Percentiles rank a stretch among this genome's conserved stretches.
Conservation (phyloP, 2,113 vertebrate genomes). For the Thamnaconus septentrionalis region DNA sequence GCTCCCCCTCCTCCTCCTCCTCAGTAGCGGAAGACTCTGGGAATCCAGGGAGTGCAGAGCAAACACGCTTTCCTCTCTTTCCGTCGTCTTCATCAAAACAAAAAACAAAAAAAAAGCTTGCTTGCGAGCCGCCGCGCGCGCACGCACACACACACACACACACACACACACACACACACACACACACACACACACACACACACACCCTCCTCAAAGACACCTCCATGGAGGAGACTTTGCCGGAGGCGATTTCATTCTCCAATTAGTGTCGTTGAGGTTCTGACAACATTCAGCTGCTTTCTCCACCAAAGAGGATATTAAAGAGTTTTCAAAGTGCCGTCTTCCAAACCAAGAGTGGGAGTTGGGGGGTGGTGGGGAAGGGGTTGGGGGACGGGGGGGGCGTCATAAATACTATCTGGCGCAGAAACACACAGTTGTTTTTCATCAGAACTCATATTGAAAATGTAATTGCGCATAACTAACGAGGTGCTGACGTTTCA, state of each 20-base stretch:
- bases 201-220: slow-evolving; percentile 26
- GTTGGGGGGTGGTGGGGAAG: no score
- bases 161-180: not conserved
- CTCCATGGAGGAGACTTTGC: slow-evolving; percentile 38
- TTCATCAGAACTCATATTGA: no score
- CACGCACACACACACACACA: not conserved
- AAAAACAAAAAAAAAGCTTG: slow-evolving; percentile 8
- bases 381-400: no score
- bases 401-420: no score
- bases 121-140: not conserved
- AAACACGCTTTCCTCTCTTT: slow-evolving; percentile 47
- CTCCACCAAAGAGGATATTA: slow-evolving; percentile 53
- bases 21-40: slow-evolving; percentile 50
- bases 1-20: no score
- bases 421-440: no score
- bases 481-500: no score
- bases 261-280: slow-evolving; percentile 45
- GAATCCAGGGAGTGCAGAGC: slow-evolving; percentile 45
- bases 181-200: slow-evolving; percentile 6
- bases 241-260: slow-evolving; percentile 45
- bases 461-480: no score
- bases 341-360: slow-evolving; percentile 11
- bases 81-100: slow-evolving; percentile 19
- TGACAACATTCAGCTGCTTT: slow-evolving; percentile 54
- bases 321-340: slow-evolving; percentile 39